Evolutionary conservation across 2,113 vertebrate genomes (phyloP).

Genomic region (Hippocampus guttulatus): DNA sequence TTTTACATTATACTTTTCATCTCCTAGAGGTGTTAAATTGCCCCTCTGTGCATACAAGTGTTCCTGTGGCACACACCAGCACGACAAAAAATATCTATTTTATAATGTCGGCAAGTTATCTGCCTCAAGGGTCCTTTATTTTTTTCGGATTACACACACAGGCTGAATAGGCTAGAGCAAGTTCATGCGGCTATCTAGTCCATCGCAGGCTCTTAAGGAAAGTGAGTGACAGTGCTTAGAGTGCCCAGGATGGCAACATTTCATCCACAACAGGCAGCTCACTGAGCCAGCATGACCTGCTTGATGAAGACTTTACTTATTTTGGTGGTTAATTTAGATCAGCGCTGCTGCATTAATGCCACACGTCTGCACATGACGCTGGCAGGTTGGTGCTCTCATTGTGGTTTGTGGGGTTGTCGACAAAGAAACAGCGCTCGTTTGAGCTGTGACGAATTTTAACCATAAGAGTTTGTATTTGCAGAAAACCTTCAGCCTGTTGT

Average conservation of each 20-base stretch:
- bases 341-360: conserved; percentile 37
- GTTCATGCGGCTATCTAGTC: conserved; percentile 41
- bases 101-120: conserved; percentile 19
- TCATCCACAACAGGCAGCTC: conserved; percentile 46
- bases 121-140: conserved; percentile 21
- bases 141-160: conserved; percentile 24
- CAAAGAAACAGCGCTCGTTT: conserved; percentile 52
- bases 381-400: conserved; percentile 55
- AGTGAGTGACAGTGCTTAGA: conserved; percentile 47
- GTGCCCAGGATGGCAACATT: conserved; percentile 37
- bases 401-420: conserved; percentile 59
- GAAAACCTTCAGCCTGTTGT: conserved; percentile 38
- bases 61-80: not conserved
- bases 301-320: conserved; percentile 49
- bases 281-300: conserved; percentile 59
- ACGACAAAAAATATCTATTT: conserved; percentile 5
- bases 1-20: conserved; percentile 60
- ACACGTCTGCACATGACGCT: conserved; percentile 68
- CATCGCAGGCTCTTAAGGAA: conserved; percentile 39
- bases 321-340: conserved; percentile 43
- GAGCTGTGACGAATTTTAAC: conserved; percentile 54
- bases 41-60: conserved; percentile 18
- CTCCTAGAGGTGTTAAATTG: conserved; percentile 34
- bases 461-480: conserved; percentile 56
- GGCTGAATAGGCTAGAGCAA: conserved; percentile 18